Evolutionary conservation across 2,888 invertebrate genomes (phyloP).

Genomic region (Drosophila stalkeri): DNA sequence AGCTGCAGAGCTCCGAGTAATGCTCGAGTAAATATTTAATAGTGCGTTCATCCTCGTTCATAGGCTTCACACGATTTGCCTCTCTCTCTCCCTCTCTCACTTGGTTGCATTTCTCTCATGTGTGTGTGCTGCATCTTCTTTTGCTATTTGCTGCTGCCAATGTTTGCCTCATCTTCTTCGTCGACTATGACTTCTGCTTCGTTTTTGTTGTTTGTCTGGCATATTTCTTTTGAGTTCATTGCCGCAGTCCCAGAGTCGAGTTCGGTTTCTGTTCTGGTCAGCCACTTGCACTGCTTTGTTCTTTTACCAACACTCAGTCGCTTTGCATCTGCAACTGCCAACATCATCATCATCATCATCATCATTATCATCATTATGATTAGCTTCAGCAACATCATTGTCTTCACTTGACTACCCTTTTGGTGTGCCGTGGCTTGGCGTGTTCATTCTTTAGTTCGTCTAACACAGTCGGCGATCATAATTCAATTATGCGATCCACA

Average conservation of each 20-base stretch:
- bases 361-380: conserved; percentile 27
- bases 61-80: conserved; percentile 1
- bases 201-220: conserved; percentile 65
- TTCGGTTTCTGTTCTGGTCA: conserved; percentile 23
- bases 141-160: not conserved
- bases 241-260: conserved; percentile 49
- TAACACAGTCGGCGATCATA: conserved; percentile 74
- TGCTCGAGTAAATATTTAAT: conserved; percentile 5
- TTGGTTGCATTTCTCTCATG: conserved; percentile 17
- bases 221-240: conserved; percentile 75
- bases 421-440: conserved; percentile 45
- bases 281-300: conserved; percentile 61
- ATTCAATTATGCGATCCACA: conserved; percentile 66
- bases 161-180: not conserved
- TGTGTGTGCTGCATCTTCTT: conserved; percentile 13
- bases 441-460: conserved; percentile 63
- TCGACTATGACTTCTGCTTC: conserved; percentile 10
- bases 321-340: conserved; percentile 57
- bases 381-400: conserved; percentile 30
- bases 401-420: conserved; percentile 68
- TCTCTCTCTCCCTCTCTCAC: not conserved
- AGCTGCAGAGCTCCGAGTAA: not conserved
- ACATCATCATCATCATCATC: conserved; percentile 31
- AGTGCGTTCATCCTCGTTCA: not conserved
- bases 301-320: not conserved